Conservation (phyloP, 2,113 vertebrate genomes). For the Camelus dromedarius region DNA sequence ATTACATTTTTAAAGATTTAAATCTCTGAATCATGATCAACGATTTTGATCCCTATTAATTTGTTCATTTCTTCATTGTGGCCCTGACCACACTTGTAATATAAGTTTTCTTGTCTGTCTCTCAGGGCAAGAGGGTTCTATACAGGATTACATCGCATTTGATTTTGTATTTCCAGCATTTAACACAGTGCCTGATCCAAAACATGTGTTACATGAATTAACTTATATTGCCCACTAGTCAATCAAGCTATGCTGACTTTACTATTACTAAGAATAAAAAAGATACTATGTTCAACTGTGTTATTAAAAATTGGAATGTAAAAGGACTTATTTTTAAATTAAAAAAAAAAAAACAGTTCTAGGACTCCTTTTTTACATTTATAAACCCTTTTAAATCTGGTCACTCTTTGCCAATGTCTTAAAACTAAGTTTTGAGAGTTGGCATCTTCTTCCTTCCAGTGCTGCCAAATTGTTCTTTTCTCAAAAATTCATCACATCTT, state of each 20-base stretch:
- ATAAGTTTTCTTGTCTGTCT: background rate
- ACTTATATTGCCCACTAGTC: background rate
- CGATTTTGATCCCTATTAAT: background rate
- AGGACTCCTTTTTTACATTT: background rate
- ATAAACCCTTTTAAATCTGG: slow-evolving; percentile 21
- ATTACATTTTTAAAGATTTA: background rate
- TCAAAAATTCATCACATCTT: slow-evolving; percentile 47
- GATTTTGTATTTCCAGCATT: background rate
- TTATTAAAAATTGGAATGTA: background rate
- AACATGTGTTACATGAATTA: background rate
- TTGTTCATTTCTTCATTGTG: background rate
- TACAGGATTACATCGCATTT: background rate
- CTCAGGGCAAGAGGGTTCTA: background rate
- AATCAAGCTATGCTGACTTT: slow-evolving; percentile 20
- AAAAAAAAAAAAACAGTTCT: background rate
- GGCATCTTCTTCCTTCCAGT: background rate
- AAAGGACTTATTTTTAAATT: slow-evolving; percentile 35
- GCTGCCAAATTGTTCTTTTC: background rate
- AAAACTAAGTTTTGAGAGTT: background rate
- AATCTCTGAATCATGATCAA: slow-evolving; percentile 9
- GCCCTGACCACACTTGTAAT: background rate
- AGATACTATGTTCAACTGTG: background rate
- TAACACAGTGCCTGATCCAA: background rate
- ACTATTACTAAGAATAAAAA: background rate
- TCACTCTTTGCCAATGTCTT: slow-evolving; percentile 21